Evolutionary conservation across 2,888 invertebrate genomes (phyloP).

Genomic region (Crepidodera aurea): DNA sequence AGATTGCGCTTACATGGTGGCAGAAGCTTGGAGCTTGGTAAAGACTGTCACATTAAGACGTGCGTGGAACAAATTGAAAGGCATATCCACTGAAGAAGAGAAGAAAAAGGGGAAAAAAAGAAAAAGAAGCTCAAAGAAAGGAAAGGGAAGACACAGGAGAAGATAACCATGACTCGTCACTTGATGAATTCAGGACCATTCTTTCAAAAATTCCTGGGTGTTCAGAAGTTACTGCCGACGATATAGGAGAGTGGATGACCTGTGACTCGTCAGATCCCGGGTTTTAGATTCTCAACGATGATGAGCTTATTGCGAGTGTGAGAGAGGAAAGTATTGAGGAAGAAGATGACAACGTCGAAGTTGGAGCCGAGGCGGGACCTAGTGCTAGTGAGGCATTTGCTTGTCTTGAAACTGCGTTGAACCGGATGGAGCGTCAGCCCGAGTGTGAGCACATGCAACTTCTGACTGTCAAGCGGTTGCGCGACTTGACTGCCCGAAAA

Average conservation of each 20-base stretch:
- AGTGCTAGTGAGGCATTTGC: background rate
- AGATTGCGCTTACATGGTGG: constrained; percentile 17
- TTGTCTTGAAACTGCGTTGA: background rate
- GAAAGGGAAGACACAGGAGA: background rate
- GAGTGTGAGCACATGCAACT: background rate
- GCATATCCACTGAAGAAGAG: background rate
- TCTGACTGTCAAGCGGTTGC: background rate
- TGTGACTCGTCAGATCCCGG: background rate
- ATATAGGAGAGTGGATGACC: background rate
- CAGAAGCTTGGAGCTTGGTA: constrained; percentile 19
- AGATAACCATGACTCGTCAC: background rate
- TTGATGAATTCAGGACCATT: background rate
- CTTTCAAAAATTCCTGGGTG: background rate
- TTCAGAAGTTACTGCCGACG: background rate
- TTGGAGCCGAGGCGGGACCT: no score
- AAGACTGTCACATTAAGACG: constrained; percentile 5
- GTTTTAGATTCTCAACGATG: background rate
- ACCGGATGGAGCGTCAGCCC: background rate
- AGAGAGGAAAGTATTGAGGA: background rate
- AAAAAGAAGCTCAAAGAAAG: background rate
- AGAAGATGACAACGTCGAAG: background rate
- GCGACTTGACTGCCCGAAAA: background rate
- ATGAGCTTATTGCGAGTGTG: background rate
- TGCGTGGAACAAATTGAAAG: constrained; percentile 21
- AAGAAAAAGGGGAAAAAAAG: background rate